These are phyloP conservation scores for Probosciger aterrimus DNA, from an alignment of 2,113 vertebrate species.

Conservation along the genomic window DNA sequence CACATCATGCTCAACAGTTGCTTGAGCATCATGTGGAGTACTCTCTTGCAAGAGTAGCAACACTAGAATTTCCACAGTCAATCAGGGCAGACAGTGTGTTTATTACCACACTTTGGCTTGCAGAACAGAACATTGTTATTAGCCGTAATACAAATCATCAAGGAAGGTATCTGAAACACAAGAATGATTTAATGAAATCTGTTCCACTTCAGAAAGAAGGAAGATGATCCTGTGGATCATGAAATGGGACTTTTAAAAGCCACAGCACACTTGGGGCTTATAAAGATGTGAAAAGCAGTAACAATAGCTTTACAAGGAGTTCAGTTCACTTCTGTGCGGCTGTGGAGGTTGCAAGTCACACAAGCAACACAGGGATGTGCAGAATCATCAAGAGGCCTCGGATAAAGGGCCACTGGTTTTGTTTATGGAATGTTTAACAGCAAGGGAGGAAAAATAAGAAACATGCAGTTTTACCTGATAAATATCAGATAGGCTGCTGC, in stretches of 20 bases:
- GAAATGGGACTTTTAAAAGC: background rate
- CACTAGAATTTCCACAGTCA: background rate
- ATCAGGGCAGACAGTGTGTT: background rate
- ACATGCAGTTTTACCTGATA: slow-evolving; percentile 84
- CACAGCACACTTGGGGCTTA: background rate
- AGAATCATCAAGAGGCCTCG: background rate
- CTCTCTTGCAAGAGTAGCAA: background rate
- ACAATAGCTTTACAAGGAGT: background rate
- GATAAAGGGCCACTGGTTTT: background rate
- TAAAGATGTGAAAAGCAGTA: background rate
- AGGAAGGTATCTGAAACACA: background rate
- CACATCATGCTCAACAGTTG: background rate
- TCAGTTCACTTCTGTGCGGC: background rate
- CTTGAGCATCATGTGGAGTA: background rate
- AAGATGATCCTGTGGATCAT: background rate
- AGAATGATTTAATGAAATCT: background rate
- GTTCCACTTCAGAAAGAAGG: background rate
- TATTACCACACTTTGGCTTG: background rate
- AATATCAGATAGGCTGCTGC: slow-evolving; percentile 98
- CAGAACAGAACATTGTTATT: background rate
- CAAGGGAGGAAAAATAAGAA: background rate
- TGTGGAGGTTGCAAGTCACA: background rate
- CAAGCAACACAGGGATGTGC: fast-evolving
- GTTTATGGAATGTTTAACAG: background rate
- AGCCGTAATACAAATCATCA: slow-evolving; percentile 7